Evolutionary conservation across 2,113 vertebrate genomes (phyloP).

Genomic region (Carassius carassius): DNA sequence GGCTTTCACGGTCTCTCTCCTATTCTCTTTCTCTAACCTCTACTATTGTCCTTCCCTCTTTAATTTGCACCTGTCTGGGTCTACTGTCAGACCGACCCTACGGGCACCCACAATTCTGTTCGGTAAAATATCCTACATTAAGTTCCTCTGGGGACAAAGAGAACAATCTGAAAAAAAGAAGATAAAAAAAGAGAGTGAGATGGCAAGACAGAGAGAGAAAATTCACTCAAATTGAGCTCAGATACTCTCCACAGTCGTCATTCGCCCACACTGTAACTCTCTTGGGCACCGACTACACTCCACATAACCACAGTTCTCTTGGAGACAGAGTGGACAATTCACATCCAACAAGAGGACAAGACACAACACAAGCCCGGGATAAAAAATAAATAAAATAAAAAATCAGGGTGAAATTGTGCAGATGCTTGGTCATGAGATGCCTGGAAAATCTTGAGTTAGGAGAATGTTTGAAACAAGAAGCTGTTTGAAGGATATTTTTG

Average conservation of each 20-base stretch:
- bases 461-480: neutral
- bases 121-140: slow-evolving; percentile 41
- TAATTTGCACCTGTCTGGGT: slow-evolving; percentile 56
- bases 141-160: slow-evolving; percentile 36
- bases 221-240: slow-evolving; percentile 42
- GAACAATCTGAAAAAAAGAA: slow-evolving; percentile 17
- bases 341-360: slow-evolving; percentile 18
- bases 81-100: slow-evolving; percentile 38
- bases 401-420: neutral
- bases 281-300: slow-evolving; percentile 32
- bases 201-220: slow-evolving; percentile 37
- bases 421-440: neutral
- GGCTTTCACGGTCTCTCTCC: slow-evolving; percentile 16
- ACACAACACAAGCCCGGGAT: neutral
- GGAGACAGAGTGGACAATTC: slow-evolving; percentile 35
- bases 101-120: slow-evolving; percentile 42
- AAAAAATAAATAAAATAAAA: neutral
- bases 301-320: slow-evolving; percentile 25
- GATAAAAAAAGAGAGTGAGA: neutral
- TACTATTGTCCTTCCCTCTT: slow-evolving; percentile 51
- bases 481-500: neutral
- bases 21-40: slow-evolving; percentile 1
- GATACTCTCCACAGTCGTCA: slow-evolving; percentile 43
- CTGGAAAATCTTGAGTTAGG: neutral
- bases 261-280: slow-evolving; percentile 38